Conservation (phyloP, 2,797 vertebrate species). For the Platyrinchus mystaceus region DNA sequence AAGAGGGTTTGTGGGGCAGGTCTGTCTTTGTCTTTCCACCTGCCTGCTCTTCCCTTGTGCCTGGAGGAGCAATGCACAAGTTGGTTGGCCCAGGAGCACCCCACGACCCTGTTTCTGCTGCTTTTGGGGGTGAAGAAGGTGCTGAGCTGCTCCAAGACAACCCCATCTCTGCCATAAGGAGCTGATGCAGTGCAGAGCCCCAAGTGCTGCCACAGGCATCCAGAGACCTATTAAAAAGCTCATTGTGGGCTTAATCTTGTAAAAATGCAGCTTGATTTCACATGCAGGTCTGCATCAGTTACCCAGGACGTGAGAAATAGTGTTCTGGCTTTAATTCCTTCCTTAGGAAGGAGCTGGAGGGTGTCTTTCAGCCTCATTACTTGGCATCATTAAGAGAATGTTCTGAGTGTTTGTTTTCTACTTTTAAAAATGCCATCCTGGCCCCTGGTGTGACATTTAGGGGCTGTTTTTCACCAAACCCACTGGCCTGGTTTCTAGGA, state of each 20-base stretch:
- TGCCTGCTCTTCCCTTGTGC: background rate
- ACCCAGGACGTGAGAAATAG: background rate
- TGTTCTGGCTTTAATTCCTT: slow-evolving; percentile 14
- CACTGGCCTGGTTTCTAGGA: background rate
- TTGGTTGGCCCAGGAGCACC: background rate
- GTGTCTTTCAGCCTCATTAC: slow-evolving; percentile 53
- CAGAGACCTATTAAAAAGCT: background rate
- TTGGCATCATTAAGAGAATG: slow-evolving; percentile 13
- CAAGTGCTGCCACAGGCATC: background rate
- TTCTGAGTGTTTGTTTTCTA: background rate
- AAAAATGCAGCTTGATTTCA: background rate
- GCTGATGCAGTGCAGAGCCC: background rate
- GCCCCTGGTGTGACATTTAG: background rate
- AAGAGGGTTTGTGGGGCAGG: background rate
- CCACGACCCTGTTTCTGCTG: accelerated
- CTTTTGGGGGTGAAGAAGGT: background rate
- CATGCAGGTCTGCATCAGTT: background rate
- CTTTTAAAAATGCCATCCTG: background rate
- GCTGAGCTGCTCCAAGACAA: background rate
- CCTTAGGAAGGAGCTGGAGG: background rate
- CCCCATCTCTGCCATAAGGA: background rate
- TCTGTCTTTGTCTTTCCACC: background rate
- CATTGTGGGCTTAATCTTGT: background rate
- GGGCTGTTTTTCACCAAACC: background rate
- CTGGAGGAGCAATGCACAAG: accelerated